A percentile compares a stretch with the other conserved stretches of the same genome.
phyloP scores from a whole-genome alignment of 1,140 invertebrate genomes.

The Camponotus floridanus region DNA sequence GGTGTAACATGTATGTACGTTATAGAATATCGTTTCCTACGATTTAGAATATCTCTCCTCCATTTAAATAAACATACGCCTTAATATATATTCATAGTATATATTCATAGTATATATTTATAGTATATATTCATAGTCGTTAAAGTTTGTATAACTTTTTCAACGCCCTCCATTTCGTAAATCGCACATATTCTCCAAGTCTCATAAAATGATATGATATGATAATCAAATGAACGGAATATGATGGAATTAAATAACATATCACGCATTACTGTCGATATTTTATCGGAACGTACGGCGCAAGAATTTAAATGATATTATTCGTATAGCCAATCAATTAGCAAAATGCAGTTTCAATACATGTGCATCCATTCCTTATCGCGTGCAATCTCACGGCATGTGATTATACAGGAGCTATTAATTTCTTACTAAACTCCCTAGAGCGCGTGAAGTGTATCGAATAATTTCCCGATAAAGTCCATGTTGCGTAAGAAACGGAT shows the following conservation, averaged over 20 bases:
- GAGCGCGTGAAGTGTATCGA: conserved; percentile 34
- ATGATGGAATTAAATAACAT: neutral
- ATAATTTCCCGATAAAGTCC: conserved; percentile 38
- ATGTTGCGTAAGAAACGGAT: conserved; percentile 39
- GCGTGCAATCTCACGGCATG: conserved; percentile 26
- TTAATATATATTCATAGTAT: no score
- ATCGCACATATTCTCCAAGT: neutral
- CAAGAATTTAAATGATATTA: conserved; percentile 33
- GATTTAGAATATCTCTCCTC: conserved; percentile 12
- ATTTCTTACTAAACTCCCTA: conserved; percentile 47
- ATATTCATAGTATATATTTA: neutral
- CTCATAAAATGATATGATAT: neutral
- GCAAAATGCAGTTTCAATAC: conserved; percentile 27
- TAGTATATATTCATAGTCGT: neutral
- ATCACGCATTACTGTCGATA: neutral
- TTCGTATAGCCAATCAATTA: conserved; percentile 40
- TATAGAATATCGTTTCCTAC: conserved; percentile 38
- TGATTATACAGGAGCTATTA: conserved; percentile 44
- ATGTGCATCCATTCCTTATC: conserved; percentile 17
- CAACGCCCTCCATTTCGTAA: neutral
- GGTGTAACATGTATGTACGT: conserved; percentile 49
- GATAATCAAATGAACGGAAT: conserved; percentile 10
- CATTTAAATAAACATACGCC: conserved; percentile 10
- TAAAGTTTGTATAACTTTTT: conserved; percentile 17
- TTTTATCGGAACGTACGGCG: conserved; percentile 6